Evolutionary conservation across 37 sponge, comb jelly and placozoan genomes (phyloP), one percentile per base, ranked within the genome.

Genomic region (Haliclona indistincta): DNA sequence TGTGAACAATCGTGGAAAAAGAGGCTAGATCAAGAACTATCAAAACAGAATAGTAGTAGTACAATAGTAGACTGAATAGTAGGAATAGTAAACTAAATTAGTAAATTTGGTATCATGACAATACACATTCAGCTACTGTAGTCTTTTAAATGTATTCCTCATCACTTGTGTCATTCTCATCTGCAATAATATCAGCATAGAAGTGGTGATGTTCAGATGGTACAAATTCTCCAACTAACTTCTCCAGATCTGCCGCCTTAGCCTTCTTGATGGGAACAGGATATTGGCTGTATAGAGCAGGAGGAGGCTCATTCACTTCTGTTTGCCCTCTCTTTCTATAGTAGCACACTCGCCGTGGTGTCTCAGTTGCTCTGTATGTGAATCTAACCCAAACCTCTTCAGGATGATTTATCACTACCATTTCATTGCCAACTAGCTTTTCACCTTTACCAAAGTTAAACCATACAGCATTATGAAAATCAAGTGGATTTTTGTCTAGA

Each of bases 371-470:
- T 53, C 34, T 33, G 55, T 72, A 44, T 23, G 30, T 43, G 25
- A n/a, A 54, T 20, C 73, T 22, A 25, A 72, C 58, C 73, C 73
- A 72, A 8, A 72, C 73, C 53, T 72, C 36, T 53, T 20, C 1
- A 20, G 73, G 73, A 54, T 72, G 73, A 15, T 72, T 35, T 25
- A 23, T 2, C 36, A 45, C 22, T 35, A 43, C 8, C 13, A 23
- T 23, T 32, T 53, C 29, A 11, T 54, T 4, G 20, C 36, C 56
- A 26, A 54, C 33, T 33, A 54, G 4, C 49, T 72, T 44, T 32
- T 72, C 73, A 7, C 73, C 73, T 32, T 43, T 44, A 53, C 73
- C 73, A 72, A 72, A 72, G 33, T 72, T 72, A 54, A 72, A 72
- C 73, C 73, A 72, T 10, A 54, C 22, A 2, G 53, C 37, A 3